These are phyloP conservation scores for Electrophaes corylata DNA, from an alignment of 2,888 invertebrate genomes.

Conservation along the genomic window DNA sequence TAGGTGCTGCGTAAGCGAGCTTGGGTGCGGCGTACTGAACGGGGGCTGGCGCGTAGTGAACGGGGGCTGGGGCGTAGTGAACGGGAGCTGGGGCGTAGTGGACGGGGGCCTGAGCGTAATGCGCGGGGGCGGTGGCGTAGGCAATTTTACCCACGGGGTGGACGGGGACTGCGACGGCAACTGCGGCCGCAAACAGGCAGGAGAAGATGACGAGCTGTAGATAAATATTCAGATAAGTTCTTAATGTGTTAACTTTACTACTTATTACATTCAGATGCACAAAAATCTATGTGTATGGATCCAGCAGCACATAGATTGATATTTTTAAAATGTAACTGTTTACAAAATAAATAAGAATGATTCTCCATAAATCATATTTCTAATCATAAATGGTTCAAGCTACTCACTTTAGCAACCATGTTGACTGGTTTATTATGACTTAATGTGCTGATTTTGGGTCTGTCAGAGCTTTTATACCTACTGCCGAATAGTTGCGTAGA, in stretches of 20 bases:
- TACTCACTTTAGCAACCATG: constrained; percentile 77
- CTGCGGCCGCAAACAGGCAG: constrained; percentile 58
- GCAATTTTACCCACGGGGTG: constrained; percentile 40
- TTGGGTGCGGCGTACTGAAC: constrained; percentile 53
- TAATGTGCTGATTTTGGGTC: constrained; percentile 53
- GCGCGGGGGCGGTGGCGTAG: constrained; percentile 30
- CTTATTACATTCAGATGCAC: background rate
- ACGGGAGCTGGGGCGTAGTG: constrained; percentile 36
- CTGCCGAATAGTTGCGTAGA: constrained; percentile 35
- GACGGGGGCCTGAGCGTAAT: constrained; percentile 17
- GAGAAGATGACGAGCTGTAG: constrained; percentile 54
- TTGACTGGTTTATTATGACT: constrained; percentile 61
- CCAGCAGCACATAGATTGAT: background rate
- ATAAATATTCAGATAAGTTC: constrained; percentile 1
- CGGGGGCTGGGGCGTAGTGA: constrained; percentile 20
- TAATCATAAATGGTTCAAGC: constrained; percentile 10
- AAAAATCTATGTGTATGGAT: background rate
- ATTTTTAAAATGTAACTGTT: no score
- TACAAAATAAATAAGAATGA: background rate
- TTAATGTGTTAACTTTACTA: background rate
- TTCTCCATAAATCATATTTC: background rate
- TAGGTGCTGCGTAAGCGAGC: constrained; percentile 61
- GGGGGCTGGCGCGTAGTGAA: constrained; percentile 35
- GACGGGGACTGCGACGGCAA: constrained; percentile 51
- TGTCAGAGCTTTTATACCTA: constrained; percentile 69